Base-by-base conservation (phyloP, 2,888 invertebrate genomes). In the Papilio demoleus region DNA sequence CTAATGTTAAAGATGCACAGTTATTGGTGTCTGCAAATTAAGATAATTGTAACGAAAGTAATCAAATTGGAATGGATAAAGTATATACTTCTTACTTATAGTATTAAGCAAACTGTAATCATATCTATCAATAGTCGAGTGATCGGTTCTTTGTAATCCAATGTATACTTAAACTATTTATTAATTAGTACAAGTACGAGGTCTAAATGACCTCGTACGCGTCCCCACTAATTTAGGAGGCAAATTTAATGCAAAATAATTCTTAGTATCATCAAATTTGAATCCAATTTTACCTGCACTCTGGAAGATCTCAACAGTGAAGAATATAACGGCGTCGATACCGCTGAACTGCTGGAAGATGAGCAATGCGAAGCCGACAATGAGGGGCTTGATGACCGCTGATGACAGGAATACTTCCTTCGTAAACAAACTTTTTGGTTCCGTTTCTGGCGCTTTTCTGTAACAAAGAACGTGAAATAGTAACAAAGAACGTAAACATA, bases 311-410 rank as follows among this genome's bases (percentile, higher is more conserved):
- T 93, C 93, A 1, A 94, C 94, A 0, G 94, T 93, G 79, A 94
- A 94, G 80, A 94, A 94, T 45, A 94, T 87, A 56, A 94, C 89
- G 11, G 94, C 92, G 73, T 94, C 94, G 14, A 94, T 93, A 2
- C 94, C 94, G 69, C 93, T 93, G 78, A 93, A 90, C 79, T 94
- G 94, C 79, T 94, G 94, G 77, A 94, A 94, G 70, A 93, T 84
- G 8, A 94, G 86, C 72, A 94, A 77, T 0, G 91, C 81, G 65
- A 93, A 88, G 1, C 92, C 93, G 2, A 94, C 84, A 56, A 85
- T 79, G 42, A 94, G 84, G 0, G 94, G 94, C 73, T 90, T 90
- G 17, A 93, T 79, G 36, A 93, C 93, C 8, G 82, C 81, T 0
- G 92, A 81, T 0, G 93, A 93, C 75, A 88, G 89, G 79, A 93